Conservation (phyloP, 2,888 invertebrate genomes). For the Hemicrepidius hirtus region DNA sequence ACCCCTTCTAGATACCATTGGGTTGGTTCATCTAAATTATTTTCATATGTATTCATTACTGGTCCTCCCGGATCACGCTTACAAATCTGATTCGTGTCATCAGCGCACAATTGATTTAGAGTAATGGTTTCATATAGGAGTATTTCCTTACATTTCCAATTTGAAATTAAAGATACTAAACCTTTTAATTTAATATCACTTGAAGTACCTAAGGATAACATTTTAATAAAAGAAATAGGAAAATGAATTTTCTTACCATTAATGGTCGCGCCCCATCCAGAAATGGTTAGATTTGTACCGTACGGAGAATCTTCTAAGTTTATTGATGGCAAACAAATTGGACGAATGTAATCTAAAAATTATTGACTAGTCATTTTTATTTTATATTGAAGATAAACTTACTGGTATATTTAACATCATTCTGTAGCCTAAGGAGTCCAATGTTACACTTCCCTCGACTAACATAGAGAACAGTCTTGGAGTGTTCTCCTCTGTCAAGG, state of each 20-base stretch:
- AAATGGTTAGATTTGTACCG: not conserved
- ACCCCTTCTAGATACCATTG: conserved; percentile 78
- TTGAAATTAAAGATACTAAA: conserved; percentile 1
- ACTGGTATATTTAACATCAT: no score
- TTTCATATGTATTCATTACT: conserved; percentile 14
- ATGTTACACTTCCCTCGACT: no score
- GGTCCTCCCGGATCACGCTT: conserved; percentile 29
- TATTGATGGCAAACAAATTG: conserved; percentile 17
- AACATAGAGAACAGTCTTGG: no score
- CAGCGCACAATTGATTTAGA: conserved; percentile 32
- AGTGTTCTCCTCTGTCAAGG: no score
- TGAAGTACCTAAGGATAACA: not conserved
- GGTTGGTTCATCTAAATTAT: not conserved
- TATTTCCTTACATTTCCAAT: conserved; percentile 63
- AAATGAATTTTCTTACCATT: not conserved
- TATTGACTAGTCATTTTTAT: no score
- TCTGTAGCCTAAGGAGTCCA: no score
- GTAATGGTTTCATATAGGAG: conserved; percentile 44
- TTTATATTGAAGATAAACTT: no score
- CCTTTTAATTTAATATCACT: conserved; percentile 19
- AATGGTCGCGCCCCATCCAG: conserved; percentile 30
- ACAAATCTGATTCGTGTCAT: conserved; percentile 60
- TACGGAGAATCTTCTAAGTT: not conserved
- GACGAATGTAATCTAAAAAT: conserved; percentile 20
- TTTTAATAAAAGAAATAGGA: not conserved